These are phyloP conservation scores for Sisor rabdophorus DNA, from an alignment of 2,113 vertebrate species.

Conservation along the genomic window DNA sequence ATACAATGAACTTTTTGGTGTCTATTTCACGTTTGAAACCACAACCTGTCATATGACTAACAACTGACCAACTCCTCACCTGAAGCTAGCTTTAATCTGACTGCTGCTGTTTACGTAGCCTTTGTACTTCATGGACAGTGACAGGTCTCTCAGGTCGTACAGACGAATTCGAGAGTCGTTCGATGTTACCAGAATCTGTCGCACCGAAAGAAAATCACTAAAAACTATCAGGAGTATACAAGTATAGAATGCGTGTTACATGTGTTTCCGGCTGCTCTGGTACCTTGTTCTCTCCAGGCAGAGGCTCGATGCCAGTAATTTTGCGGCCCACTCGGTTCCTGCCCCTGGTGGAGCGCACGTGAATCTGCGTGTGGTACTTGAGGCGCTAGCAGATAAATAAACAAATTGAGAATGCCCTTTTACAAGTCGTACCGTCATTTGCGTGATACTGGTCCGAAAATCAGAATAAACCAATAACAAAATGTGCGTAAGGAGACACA, in stretches of 20 bases:
- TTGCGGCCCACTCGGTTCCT: conserved; percentile 95
- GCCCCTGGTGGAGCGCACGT: conserved; percentile 93
- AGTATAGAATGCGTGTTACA: too few species aligned
- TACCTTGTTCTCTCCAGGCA: conserved; percentile 98
- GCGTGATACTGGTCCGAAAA: not conserved
- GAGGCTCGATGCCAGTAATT: conserved; percentile 96
- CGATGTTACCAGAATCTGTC: conserved; percentile 93
- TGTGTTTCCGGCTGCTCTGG: not conserved
- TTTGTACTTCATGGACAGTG: conserved; percentile 98
- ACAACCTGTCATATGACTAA: too few species aligned
- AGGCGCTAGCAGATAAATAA: conserved; percentile 75
- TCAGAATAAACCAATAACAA: not conserved
- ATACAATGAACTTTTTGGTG: too few species aligned
- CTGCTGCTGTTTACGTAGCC: conserved; percentile 98
- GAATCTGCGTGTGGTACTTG: conserved; percentile 98
- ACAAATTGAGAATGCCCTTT: not conserved
- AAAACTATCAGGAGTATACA: too few species aligned
- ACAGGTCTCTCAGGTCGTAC: conserved; percentile 94
- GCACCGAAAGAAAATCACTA: not conserved
- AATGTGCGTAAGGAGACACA: not conserved
- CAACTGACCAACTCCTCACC: conserved; percentile 69
- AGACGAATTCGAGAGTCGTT: conserved; percentile 95
- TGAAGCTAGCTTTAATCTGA: conserved; percentile 99
- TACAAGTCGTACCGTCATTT: not conserved
- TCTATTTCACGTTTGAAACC: too few species aligned